Conservation (phyloP, 2,888 invertebrate genomes). For the Cerastis rubricosa region DNA sequence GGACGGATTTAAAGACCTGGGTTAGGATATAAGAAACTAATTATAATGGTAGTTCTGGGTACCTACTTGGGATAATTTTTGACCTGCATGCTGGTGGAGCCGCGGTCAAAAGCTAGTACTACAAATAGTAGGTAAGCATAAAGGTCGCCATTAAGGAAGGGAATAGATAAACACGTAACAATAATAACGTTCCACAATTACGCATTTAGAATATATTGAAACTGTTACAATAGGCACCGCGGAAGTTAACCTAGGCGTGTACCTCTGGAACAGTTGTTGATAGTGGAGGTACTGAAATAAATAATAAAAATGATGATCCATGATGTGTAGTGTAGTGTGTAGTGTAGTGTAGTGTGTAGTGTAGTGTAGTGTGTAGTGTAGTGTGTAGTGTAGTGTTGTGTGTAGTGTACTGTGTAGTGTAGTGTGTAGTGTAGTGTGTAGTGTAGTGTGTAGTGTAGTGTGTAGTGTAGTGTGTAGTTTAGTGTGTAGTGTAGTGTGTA, state of each 20-base stretch:
- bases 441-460: too few relatives aligned
- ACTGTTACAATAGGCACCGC: slow-evolving; percentile 30
- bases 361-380: too few relatives aligned
- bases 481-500: too few relatives aligned
- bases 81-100: neutral
- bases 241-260: slow-evolving; percentile 29
- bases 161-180: slow-evolving; percentile 43
- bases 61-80: neutral
- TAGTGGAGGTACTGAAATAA: neutral
- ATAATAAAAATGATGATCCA: neutral
- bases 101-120: neutral
- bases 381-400: too few relatives aligned
- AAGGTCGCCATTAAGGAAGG: slow-evolving; percentile 48
- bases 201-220: slow-evolving; percentile 36
- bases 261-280: slow-evolving; percentile 6
- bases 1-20: neutral
- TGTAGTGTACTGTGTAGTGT: too few relatives aligned
- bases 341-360: too few relatives aligned
- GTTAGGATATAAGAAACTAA: neutral
- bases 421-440: too few relatives aligned
- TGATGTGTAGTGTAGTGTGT: too few relatives aligned
- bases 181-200: slow-evolving; percentile 24
- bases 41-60: neutral
- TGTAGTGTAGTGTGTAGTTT: too few relatives aligned
- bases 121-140: neutral